Evolutionary conservation across 2,888 invertebrate genomes (phyloP).

Genomic region (Strigamia crassipes): DNA sequence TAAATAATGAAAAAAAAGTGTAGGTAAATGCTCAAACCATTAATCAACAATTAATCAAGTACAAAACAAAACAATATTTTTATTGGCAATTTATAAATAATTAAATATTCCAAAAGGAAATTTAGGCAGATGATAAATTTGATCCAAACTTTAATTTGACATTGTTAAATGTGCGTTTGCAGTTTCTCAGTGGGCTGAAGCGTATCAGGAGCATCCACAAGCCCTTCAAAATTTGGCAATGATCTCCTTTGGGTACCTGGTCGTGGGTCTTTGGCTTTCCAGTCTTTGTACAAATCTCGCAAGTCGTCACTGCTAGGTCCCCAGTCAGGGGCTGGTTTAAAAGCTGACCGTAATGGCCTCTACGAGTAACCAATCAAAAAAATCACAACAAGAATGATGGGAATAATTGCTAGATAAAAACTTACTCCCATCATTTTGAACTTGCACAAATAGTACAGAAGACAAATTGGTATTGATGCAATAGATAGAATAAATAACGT

Average conservation of each 20-base stretch:
- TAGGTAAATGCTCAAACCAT: no score
- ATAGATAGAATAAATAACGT: not conserved
- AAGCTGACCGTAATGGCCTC: not conserved
- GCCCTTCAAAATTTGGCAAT: not conserved
- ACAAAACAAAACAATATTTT: no score
- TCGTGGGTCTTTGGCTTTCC: not conserved
- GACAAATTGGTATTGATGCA: not conserved
- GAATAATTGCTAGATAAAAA: no score
- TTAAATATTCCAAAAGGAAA: no score
- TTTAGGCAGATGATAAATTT: no score
- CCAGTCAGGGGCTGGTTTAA: not conserved
- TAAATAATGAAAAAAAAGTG: no score
- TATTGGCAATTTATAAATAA: no score
- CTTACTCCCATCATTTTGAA: not conserved
- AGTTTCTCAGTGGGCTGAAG: not conserved
- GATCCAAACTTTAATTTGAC: no score
- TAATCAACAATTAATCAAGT: no score
- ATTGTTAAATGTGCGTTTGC: not conserved
- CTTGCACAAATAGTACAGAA: not conserved
- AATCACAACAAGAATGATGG: no score
- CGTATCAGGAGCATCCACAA: not conserved
- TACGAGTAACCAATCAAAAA: no score
- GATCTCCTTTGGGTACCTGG: not conserved
- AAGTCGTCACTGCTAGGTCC: not conserved
- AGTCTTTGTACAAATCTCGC: not conserved